Base-by-base conservation (phyloP, 2,113 vertebrate genomes). In the zebrafish (Danio rerio) region DNA sequence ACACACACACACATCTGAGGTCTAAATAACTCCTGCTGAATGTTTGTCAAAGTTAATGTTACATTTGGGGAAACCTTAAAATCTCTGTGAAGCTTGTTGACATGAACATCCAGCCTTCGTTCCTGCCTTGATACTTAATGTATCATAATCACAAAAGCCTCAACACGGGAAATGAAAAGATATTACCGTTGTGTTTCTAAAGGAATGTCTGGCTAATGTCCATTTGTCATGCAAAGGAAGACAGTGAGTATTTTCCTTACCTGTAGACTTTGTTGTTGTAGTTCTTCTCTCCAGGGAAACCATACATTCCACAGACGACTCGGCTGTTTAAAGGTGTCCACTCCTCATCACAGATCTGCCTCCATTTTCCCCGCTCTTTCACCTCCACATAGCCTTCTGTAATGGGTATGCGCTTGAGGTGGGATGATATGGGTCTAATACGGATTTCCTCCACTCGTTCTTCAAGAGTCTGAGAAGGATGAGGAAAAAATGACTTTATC, bases 251-350 rank as follows among this genome's bases (percentile, higher is more conserved):
- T 21, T 62, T 78, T 61, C 89, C 97, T 96, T 91, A 98, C 98
- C 95, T 98, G 95, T 99, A 99, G 50, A 95, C 94, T n/a, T 92
- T 94, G 85, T 73, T 16, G 78, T 97, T 99, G 92, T 94, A 95
- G 12, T 92, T 94, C 88, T 95, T 98, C 88, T 96, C 96, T 0
- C 88, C 87, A 0, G 97, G 97, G 86, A 99, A 99, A 9, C 98
- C 98, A 0, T 96, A 96, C 97, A 98, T 99, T 89, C 98, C 98
- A 0, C 97, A 99, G 88, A 98, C 91, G 1, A 99, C 97, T 0
- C 94, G 92, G 89, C 92, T 95, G 70, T 98, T 98, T 86, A 93
- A 93, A 69, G 84, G 78, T 0, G 91, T 97, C 98, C 98, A 99
- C 55, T 93, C 92, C 78, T 87, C 92, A 80, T 94, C 93, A 0